These are phyloP conservation scores for Periparus ater DNA, from an alignment of 2,797 vertebrate genomes.

Conservation along the genomic window DNA sequence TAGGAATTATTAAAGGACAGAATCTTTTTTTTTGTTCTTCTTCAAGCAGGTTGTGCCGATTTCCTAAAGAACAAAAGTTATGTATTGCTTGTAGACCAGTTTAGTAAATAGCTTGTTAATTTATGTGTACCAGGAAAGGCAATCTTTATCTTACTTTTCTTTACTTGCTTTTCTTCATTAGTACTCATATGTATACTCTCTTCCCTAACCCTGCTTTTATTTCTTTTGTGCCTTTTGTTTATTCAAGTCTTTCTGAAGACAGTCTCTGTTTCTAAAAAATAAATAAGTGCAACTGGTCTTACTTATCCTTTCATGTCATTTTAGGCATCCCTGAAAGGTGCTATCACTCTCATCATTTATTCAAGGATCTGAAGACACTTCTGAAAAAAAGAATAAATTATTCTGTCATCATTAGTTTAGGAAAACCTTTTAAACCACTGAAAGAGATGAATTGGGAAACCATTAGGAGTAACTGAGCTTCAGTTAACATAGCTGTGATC, in stretches of 20 bases:
- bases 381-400: conserved; percentile 28
- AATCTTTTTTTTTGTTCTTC: background rate
- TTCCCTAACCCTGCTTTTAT: background rate
- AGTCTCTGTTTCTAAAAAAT: background rate
- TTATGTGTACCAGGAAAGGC: background rate
- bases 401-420: conserved; percentile 36
- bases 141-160: background rate
- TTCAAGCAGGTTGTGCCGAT: background rate
- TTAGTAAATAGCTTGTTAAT: background rate
- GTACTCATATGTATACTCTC: background rate
- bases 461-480: conserved; percentile 18
- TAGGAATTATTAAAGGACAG: background rate
- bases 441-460: conserved; percentile 6
- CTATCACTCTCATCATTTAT: conserved; percentile 16
- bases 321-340: background rate
- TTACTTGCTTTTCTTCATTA: background rate
- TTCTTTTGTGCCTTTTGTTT: background rate
- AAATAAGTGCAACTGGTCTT: background rate
- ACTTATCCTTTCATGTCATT: background rate
- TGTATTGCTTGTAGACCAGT: background rate
- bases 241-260: background rate
- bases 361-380: conserved; percentile 19
- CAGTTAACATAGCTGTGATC: conserved; percentile 32
- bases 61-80: background rate
- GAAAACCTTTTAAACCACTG: conserved; percentile 12